Evolutionary conservation across 2,113 vertebrate genomes (phyloP), one percentile per base, ranked within the genome.

Genomic region (Acanthochromis polyacanthus): DNA sequence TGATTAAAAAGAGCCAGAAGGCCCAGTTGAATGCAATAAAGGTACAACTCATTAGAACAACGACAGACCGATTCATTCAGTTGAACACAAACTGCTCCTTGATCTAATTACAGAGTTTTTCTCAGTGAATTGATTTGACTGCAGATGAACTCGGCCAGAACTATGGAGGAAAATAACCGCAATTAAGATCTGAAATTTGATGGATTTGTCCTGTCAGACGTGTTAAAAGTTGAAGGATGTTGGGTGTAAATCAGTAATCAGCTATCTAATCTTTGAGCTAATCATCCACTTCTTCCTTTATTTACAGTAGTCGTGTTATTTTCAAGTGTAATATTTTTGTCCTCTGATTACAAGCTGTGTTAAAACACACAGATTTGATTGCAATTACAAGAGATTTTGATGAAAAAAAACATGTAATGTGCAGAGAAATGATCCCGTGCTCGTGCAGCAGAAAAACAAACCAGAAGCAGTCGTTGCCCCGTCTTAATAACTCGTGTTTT

Each of bases 401-500:
- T 25, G 25, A 71, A 40, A n/a, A 46, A 17, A 57, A 71, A 50
- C 40, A 25, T n/a, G 3, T 12, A 59, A 70, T 57, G 28, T 59
- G 56, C 25, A 80, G 58, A 51, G n/a, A 3, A 61, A 51, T 53
- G 14, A 45, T 2, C 17, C 22, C 1, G 16, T 32, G 78, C 63
- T 19, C 50, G 30, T 51, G 45, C 50, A 15, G 23, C 55, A 0
- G 50, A 30, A 20, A 10, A 61, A n/a, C 28, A 60, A 58, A 61
- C 48, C 16, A 1, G 52, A 16, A 6, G 20, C 9, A 25, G 52
- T 72, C 55, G 28, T 7, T 55, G 57, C 52, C 50, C 25, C 45
- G 62, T 3, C 5, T 52, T 66, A 52, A 61, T 56, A 69, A 32
- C 77, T 78, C 52, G 58, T 83, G 57, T 71, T 81, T 81, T 71